A percentile compares a stretch with the other conserved stretches of the same genome.
Conservation (phyloP, 2,797 vertebrate genomes). For the Crypturellus tataupa region DNA sequence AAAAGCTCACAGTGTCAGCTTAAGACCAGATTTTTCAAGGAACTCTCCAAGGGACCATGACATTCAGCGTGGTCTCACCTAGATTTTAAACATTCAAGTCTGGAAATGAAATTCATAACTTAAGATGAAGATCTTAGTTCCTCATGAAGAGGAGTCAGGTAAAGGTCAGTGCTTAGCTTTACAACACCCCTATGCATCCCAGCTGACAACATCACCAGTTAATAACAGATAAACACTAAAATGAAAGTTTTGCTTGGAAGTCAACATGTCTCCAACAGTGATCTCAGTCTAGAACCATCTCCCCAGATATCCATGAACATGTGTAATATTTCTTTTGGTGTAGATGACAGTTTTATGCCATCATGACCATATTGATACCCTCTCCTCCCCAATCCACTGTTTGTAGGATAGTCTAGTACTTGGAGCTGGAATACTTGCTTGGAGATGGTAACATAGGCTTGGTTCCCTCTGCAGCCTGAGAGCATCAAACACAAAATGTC, state of each 20-base stretch:
- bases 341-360: background rate
- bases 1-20: background rate
- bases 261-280: background rate
- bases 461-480: background rate
- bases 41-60: background rate
- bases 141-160: background rate
- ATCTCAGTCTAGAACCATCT: background rate
- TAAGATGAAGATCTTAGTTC: background rate
- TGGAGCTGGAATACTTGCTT: background rate
- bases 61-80: background rate
- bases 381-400: background rate
- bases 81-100: background rate
- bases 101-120: background rate
- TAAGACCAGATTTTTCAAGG: background rate
- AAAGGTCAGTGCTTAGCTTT: background rate
- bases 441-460: background rate
- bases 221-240: background rate
- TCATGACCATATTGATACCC: background rate
- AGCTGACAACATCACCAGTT: background rate
- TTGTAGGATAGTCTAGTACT: background rate
- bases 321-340: background rate
- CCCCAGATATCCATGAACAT: background rate
- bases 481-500: background rate
- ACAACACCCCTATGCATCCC: fast-evolving
- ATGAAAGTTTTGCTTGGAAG: background rate